These are phyloP conservation scores for Dryobota labecula DNA, from an alignment of 2,888 invertebrate genomes.

Conservation along the genomic window DNA sequence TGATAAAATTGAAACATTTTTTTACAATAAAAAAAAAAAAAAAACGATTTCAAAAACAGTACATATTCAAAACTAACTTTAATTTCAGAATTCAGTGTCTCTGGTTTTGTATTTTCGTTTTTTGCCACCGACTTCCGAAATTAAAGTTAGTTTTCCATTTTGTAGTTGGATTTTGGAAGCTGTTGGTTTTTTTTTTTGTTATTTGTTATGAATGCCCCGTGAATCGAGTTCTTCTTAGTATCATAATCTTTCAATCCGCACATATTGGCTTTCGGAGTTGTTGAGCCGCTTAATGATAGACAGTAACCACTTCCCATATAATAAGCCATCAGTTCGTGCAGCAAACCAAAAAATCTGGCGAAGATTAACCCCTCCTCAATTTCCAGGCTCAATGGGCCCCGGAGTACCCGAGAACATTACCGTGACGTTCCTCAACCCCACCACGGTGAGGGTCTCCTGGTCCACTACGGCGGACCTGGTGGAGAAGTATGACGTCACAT, in stretches of 20 bases:
- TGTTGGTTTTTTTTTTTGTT: no score
- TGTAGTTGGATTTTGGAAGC: no score
- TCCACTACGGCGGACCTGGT: conserved; percentile 95
- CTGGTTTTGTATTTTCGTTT: no score
- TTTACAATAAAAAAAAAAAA: no score
- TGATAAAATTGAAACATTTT: not conserved
- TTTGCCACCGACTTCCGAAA: no score
- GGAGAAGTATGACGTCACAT: conserved; percentile 97
- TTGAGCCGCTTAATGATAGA: not conserved
- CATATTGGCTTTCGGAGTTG: not conserved
- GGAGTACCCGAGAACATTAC: conserved; percentile 97
- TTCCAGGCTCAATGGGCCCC: conserved; percentile 94
- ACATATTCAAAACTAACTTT: no score
- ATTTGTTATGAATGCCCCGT: not conserved
- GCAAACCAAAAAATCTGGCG: not conserved
- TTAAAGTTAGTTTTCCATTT: no score
- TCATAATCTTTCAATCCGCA: no score
- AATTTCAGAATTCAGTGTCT: no score
- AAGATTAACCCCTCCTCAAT: conserved; percentile 25
- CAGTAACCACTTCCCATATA: not conserved
- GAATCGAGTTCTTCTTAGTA: no score
- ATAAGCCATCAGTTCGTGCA: no score
- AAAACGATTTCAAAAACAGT: no score
- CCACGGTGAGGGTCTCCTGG: conserved; percentile 96
- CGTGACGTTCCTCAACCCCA: conserved; percentile 96